Evolutionary conservation across 1,140 invertebrate genomes (phyloP), one percentile per base, ranked within the genome.

Genomic region (Drosophila lowei): DNA sequence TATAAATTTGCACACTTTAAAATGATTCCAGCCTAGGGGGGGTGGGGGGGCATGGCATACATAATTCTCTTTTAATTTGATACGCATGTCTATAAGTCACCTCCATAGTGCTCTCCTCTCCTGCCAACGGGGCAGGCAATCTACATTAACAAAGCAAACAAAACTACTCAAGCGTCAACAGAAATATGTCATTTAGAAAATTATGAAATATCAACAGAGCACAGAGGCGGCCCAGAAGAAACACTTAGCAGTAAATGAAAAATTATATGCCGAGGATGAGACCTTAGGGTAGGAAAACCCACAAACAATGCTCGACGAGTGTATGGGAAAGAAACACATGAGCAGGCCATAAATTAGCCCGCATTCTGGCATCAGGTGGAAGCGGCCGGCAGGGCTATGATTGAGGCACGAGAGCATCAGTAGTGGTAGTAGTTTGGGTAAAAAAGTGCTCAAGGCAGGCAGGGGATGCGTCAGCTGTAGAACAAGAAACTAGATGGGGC

Each of bases 261-360:
- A 86, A 84, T 84, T 65, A 84, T 64, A 84, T 72, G 65, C 62
- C 46, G 55, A 70, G 48, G 68, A 50, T 60, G 60, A 66, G 23
- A 4, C 23, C 49, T 57, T 44, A 21, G 52, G 62, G 49, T 52
- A 42, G 62, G 46, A 79, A 66, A 72, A 59, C 71, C 64, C 74
- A 75, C 71, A 76, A 48, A 59, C 30, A 47, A 43, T 70, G 71
- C 2, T 25, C 21, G 21, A 30, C 7, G 28, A 8, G 6, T 28
- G 28, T 8, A 28, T 28, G 28, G 28, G 28, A 28, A 28, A 28
- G 2, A 28, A 67, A 65, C 75, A 85, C 71, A 70, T 80, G 81
- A 86, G 58, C 62, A 86, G 70, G 83, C 83, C 65, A 85, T 85
- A 85, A 85, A 85, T 85, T 81, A 85, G 81, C 81, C 81, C 81